phyloP scores from a whole-genome alignment of 2,888 invertebrate genomes.

The Furcula furcula region DNA sequence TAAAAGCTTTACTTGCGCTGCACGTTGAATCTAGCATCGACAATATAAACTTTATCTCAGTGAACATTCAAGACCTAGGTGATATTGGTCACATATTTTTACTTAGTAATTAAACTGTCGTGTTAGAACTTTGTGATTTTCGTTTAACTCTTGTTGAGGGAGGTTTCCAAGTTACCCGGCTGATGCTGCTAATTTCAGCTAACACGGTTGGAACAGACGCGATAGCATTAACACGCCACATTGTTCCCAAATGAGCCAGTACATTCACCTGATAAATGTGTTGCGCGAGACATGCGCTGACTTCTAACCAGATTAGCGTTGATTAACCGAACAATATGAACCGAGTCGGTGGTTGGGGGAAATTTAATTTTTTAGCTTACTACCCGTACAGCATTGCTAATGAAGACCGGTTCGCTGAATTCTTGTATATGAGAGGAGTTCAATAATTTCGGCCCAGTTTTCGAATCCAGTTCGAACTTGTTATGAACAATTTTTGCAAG shows the following conservation, averaged over 20 bases:
- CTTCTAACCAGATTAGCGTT: conserved; percentile 49
- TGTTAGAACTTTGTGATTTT: too few species aligned
- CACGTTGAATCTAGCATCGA: conserved; percentile 26
- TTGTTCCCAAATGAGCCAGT: conserved; percentile 28
- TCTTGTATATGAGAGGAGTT: conserved; percentile 6
- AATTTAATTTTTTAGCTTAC: conserved; percentile 51
- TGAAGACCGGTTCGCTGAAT: conserved; percentile 16
- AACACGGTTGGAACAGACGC: conserved; percentile 5
- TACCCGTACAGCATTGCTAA: conserved; percentile 21
- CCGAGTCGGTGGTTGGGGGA: conserved; percentile 46
- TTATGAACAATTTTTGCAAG: neutral
- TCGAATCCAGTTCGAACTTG: neutral
- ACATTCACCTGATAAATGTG: conserved; percentile 40
- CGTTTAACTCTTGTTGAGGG: too few species aligned
- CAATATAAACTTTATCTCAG: conserved; percentile 32
- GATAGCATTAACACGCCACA: conserved; percentile 18
- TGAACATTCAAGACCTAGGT: conserved; percentile 31
- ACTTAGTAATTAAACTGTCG: conserved; percentile 21
- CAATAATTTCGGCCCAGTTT: neutral
- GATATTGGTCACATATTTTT: conserved; percentile 26
- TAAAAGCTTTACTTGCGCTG: conserved; percentile 32
- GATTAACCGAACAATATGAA: conserved; percentile 59
- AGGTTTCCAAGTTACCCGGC: too few species aligned
- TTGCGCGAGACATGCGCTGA: conserved; percentile 29
- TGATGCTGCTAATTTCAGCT: conserved; percentile 1